These are phyloP conservation scores for Bos indicus DNA, from an alignment of 2,113 vertebrate genomes.

Conservation along the genomic window DNA sequence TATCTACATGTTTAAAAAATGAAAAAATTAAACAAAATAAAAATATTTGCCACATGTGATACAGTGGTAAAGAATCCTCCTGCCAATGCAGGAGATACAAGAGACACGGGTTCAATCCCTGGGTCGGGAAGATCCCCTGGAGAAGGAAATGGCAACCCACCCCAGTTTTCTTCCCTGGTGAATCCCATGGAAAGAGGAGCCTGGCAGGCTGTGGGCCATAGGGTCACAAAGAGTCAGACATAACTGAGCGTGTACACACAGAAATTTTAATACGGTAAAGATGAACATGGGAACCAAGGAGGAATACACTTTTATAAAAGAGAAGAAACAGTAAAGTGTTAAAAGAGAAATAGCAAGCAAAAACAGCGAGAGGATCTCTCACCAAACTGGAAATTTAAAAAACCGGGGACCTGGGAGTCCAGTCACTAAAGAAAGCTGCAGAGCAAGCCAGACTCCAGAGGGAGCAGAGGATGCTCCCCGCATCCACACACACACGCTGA, in stretches of 20 bases:
- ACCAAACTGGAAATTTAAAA: not conserved
- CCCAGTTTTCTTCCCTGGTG: not conserved
- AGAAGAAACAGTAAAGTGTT: not conserved
- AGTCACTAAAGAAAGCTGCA: not conserved
- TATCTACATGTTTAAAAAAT: not conserved
- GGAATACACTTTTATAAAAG: not conserved
- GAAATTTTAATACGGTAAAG: not conserved
- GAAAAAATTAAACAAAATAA: not conserved
- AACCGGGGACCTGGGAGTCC: not conserved
- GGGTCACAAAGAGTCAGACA: not conserved
- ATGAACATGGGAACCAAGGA: not conserved
- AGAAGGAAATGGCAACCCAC: not conserved
- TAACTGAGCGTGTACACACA: accelerated
- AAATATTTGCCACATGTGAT: not conserved
- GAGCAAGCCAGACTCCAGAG: no score
- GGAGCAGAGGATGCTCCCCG: not conserved
- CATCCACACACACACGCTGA: not conserved
- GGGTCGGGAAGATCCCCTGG: not conserved
- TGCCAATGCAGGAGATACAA: not conserved
- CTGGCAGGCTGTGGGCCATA: not conserved
- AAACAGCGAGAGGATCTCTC: not conserved
- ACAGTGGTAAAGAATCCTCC: not conserved
- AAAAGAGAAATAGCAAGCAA: not conserved
- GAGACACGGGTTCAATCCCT: not conserved
- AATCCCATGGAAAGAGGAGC: not conserved